phyloP scores from a whole-genome alignment of 2,113 vertebrate genomes.

The Pontoporia blainvillei region DNA sequence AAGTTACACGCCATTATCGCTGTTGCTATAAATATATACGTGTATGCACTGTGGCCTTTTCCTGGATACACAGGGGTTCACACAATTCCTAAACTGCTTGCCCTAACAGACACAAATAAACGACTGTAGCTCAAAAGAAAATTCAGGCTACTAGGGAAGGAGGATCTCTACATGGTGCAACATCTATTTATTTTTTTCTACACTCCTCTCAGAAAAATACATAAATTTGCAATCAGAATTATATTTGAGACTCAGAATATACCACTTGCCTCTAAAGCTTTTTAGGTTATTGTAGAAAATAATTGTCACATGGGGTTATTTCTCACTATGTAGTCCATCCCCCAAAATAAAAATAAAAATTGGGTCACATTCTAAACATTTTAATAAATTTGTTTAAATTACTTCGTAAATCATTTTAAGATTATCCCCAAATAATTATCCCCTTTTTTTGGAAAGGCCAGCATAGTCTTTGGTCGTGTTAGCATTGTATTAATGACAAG shows the following conservation, averaged over 20 bases:
- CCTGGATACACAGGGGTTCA: neutral
- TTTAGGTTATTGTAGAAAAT: neutral
- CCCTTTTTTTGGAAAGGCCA: neutral
- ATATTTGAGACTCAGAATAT: neutral
- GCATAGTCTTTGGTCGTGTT: neutral
- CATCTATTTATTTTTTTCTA: neutral
- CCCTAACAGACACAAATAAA: neutral
- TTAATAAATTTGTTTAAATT: neutral
- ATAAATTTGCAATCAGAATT: neutral
- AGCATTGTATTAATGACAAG: neutral
- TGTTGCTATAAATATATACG: neutral
- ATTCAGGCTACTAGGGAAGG: neutral
- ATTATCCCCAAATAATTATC: neutral
- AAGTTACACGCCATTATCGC: rapidly evolving
- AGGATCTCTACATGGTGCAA: rapidly evolving
- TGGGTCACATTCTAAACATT: neutral
- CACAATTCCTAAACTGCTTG: neutral
- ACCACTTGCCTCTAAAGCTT: neutral
- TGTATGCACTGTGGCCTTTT: neutral
- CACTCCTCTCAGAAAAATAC: neutral
- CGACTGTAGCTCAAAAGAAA: neutral
- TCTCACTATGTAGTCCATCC: neutral
- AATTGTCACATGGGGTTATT: neutral
- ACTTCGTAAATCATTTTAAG: neutral
- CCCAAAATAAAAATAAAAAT: neutral